A percentile compares a stretch with the other conserved stretches of the same genome.
Conservation (phyloP, 2,113 vertebrate genomes). For the Thymallus thymallus region DNA sequence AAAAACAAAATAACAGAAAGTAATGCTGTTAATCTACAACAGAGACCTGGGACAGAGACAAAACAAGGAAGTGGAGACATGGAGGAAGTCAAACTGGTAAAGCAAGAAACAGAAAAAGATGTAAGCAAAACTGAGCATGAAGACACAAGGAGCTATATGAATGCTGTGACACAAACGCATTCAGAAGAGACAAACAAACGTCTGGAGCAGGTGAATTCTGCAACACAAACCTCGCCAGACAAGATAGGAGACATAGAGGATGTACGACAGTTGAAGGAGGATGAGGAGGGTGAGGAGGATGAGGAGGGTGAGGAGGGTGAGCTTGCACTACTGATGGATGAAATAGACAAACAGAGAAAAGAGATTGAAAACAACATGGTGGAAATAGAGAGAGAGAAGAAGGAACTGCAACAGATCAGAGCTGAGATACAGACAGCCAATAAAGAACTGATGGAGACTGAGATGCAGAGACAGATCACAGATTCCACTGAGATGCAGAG, state of each 20-base stretch:
- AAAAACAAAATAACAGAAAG: no score
- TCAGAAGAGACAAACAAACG: background rate
- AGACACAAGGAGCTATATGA: no score
- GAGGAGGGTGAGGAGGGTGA: background rate
- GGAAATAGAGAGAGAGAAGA: conserved; percentile 8
- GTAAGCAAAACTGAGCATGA: conserved; percentile 17
- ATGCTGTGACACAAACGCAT: background rate
- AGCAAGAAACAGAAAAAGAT: conserved; percentile 5
- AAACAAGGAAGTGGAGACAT: background rate
- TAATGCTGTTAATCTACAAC: no score
- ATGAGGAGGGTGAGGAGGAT: background rate
- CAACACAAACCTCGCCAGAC: background rate
- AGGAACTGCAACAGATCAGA: background rate
- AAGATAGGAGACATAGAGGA: background rate
- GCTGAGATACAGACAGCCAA: background rate
- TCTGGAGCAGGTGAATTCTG: background rate
- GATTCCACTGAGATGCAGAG: no score
- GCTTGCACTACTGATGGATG: no score
- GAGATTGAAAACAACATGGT: conserved; percentile 4
- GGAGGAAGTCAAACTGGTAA: background rate
- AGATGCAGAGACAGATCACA: background rate
- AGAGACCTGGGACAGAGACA: background rate
- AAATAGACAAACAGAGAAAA: background rate
- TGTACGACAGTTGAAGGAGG: no score
- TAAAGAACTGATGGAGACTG: conserved; percentile 2